Base-by-base conservation (phyloP, 2,797 vertebrate genomes). In the Sciurus vulgaris region DNA sequence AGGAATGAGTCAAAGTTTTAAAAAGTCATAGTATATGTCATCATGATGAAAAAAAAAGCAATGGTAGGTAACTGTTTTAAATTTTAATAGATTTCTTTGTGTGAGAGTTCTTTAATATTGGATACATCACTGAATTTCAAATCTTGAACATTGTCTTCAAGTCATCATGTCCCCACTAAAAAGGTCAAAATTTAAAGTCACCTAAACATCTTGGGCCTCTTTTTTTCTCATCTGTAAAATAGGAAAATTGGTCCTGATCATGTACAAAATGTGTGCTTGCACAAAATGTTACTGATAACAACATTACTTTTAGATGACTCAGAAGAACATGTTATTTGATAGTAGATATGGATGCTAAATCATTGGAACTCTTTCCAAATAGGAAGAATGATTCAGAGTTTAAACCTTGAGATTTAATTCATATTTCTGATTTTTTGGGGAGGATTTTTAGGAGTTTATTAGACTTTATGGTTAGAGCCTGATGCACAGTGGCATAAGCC, bases 301-400 rank as follows among this genome's bases (percentile, higher is more conserved):
- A 35, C 33, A 69, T 95, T 33, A 69, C 54, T 54, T 93, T 81
- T 49, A 86, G 9, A 81, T 95, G 94, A 93, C 24, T 95, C 87
- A 94, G 61, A 69, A 15, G n/a, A 91, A 30, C 18, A 51, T 54
- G 17, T 15, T 87, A 61, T 86, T 82, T 88, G 54, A 69, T 35
- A 86, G 44, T 38, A 91, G 30, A 89, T 8, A 69, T 35, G 12
- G 18, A 44, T 47, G 54, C 20, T 61, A 59, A 86, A 20, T 47
- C 61, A 74, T 4, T 82, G 33, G 38, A 70, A 35, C 35, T 79
- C 11, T 28, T 77, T 20, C 51, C 91, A 76, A 41, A 44, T 38
- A 67, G 8, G n/a, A 90, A 82, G 38, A 7, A 79, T 94, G 82
- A 95, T n/a, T 95, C 82, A 92, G 24, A 94, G 49, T 28, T 70